Conservation (phyloP, 2,797 vertebrate species). For the Anas bernieri region DNA sequence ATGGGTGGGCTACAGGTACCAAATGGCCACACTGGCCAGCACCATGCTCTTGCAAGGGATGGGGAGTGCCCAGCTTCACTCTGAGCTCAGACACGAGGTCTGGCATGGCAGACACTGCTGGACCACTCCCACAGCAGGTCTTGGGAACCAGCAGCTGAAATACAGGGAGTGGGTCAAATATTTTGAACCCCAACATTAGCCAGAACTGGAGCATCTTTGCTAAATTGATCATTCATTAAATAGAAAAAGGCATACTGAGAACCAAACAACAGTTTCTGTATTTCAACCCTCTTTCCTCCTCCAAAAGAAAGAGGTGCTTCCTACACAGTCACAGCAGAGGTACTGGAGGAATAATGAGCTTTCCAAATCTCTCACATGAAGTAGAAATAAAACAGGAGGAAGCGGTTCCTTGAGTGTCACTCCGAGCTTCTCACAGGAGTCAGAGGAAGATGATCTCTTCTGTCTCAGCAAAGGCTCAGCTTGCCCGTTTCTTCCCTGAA, state of each 20-base stretch:
- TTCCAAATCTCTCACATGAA: not conserved
- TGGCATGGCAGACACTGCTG: not conserved
- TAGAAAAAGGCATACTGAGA: not conserved
- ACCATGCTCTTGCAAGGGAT: fast-evolving
- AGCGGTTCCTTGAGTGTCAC: not conserved
- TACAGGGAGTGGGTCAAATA: not conserved
- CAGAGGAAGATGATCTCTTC: not conserved
- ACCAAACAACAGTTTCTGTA: not conserved
- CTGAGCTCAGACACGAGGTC: not conserved
- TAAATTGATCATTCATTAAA: not conserved
- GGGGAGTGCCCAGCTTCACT: not conserved
- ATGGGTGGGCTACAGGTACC: not conserved
- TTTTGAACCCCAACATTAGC: not conserved
- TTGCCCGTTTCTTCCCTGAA: not conserved
- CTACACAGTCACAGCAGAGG: not conserved
- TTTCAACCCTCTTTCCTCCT: not conserved
- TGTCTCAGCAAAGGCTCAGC: not conserved
- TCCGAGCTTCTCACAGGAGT: not conserved
- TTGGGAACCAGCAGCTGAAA: not conserved
- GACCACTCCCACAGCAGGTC: not conserved
- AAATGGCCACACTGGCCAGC: fast-evolving
- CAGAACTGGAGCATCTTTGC: not conserved
- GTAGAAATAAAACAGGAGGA: not conserved
- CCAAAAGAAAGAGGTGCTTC: not conserved
- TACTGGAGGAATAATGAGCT: not conserved